Conservation (phyloP, 2,888 invertebrate genomes). For the Cataglyphis cursor region DNA sequence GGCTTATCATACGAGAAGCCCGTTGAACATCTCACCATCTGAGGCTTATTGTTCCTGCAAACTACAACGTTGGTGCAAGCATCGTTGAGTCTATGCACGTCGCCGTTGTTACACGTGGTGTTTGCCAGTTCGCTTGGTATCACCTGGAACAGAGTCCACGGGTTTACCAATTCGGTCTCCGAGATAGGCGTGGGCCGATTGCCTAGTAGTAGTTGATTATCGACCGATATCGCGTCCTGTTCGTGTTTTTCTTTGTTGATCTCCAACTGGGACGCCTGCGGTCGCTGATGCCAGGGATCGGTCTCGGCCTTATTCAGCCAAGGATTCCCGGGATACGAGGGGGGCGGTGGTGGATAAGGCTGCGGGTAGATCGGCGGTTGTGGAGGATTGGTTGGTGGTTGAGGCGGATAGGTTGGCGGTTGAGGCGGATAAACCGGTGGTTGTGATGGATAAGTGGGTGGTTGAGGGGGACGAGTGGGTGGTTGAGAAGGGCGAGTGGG, state of each 20-base stretch:
- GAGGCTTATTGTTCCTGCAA: conserved; percentile 79
- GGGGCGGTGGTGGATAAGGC: conserved; percentile 66
- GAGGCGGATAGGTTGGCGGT: conserved; percentile 44
- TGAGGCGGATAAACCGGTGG: conserved; percentile 46
- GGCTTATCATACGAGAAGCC: conserved; percentile 80
- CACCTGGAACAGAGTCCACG: conserved; percentile 78
- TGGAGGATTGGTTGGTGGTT: conserved; percentile 43
- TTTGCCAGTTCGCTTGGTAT: conserved; percentile 77
- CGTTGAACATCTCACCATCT: conserved; percentile 79
- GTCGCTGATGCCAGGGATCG: conserved; percentile 79
- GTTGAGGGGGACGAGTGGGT: conserved; percentile 38
- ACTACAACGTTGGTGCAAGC: conserved; percentile 81
- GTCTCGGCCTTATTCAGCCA: conserved; percentile 66
- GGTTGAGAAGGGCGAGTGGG: conserved; percentile 29
- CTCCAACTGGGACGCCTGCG: conserved; percentile 70
- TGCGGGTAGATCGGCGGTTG: conserved; percentile 49
- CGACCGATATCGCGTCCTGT: conserved; percentile 45
- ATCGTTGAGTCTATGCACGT: conserved; percentile 80
- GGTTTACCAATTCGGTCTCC: conserved; percentile 67
- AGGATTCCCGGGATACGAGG: conserved; percentile 61
- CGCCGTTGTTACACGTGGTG: conserved; percentile 79
- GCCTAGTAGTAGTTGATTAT: not conserved
- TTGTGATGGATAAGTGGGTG: conserved; percentile 50
- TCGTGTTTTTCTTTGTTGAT: conserved; percentile 67
- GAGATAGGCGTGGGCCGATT: not conserved